Evolutionary conservation across 1,140 invertebrate species (phyloP).

Genomic region (Scylla paramamosain): DNA sequence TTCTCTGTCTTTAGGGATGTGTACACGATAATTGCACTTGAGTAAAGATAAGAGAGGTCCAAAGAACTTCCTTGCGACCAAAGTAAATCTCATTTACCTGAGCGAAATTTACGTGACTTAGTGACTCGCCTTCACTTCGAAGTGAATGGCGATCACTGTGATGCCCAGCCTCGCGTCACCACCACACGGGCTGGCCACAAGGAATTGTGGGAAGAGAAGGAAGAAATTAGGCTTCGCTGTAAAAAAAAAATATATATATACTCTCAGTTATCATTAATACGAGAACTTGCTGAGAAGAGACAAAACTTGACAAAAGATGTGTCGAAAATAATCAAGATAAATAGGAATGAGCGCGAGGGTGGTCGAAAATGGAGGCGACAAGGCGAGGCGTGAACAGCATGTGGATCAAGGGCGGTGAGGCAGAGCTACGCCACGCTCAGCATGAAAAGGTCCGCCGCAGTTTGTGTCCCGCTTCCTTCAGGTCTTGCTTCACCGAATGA

Average conservation of each 20-base stretch:
- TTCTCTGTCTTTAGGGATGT: not conserved
- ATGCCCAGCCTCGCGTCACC: not conserved
- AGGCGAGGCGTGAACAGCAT: not conserved
- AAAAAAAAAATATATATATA: not conserved
- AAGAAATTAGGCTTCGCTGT: too few relatives aligned
- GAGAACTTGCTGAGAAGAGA: not conserved
- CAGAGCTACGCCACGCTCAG: not conserved
- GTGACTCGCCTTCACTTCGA: not conserved
- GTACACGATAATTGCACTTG: not conserved
- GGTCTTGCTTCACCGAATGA: conserved; percentile 27
- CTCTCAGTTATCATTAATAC: not conserved
- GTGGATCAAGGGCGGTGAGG: too few relatives aligned
- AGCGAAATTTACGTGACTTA: not conserved
- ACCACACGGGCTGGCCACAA: too few relatives aligned
- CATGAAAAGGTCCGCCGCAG: conserved; percentile 53
- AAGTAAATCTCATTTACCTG: not conserved
- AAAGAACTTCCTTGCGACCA: not conserved
- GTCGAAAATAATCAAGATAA: not conserved
- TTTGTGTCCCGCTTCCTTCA: conserved; percentile 4
- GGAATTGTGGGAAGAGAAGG: not conserved
- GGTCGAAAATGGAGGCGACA: not conserved
- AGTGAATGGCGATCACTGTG: too few relatives aligned
- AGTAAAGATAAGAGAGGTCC: not conserved
- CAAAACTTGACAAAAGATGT: not conserved
- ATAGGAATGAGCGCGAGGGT: not conserved